phyloP scores from a whole-genome alignment of 2,888 invertebrate genomes.

The Volucella bombylans region DNA sequence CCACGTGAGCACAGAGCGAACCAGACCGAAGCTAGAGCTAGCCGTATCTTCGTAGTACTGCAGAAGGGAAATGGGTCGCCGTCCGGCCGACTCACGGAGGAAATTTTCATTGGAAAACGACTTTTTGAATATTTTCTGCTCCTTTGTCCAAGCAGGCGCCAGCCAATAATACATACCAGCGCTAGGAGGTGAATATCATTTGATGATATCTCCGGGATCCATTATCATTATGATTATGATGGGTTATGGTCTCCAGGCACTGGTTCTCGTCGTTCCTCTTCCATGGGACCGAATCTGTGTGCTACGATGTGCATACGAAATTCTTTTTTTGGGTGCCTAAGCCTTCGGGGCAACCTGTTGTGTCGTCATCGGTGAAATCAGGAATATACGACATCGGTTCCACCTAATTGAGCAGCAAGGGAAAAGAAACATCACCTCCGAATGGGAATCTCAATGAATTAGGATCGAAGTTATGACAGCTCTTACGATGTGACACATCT shows the following conservation, averaged over 20 bases:
- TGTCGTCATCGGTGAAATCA: conserved; percentile 35
- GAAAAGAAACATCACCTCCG: background rate
- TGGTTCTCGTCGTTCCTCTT: background rate
- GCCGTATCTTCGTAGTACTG: no score
- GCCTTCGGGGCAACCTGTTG: conserved; percentile 61
- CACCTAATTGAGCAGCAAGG: conserved; percentile 55
- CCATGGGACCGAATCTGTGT: background rate
- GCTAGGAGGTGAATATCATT: conserved; percentile 66
- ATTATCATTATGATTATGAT: conserved; percentile 69
- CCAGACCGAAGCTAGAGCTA: background rate
- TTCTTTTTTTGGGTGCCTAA: background rate
- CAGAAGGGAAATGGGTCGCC: conserved; percentile 61
- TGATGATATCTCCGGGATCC: conserved; percentile 70
- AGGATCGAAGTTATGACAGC: conserved; percentile 72
- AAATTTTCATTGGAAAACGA: conserved; percentile 60
- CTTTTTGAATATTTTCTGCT: conserved; percentile 42
- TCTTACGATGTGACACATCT: conserved; percentile 72
- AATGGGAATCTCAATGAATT: conserved; percentile 62
- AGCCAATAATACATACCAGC: conserved; percentile 35
- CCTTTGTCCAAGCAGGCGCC: conserved; percentile 45
- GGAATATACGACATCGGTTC: conserved; percentile 67
- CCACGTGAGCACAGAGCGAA: conserved; percentile 32
- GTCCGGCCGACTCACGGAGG: background rate
- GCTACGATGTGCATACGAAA: conserved; percentile 54
- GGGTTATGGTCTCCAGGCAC: conserved; percentile 38